Evolutionary conservation across 2,797 vertebrate species (phyloP).

Genomic region (Trachurus trachurus): DNA sequence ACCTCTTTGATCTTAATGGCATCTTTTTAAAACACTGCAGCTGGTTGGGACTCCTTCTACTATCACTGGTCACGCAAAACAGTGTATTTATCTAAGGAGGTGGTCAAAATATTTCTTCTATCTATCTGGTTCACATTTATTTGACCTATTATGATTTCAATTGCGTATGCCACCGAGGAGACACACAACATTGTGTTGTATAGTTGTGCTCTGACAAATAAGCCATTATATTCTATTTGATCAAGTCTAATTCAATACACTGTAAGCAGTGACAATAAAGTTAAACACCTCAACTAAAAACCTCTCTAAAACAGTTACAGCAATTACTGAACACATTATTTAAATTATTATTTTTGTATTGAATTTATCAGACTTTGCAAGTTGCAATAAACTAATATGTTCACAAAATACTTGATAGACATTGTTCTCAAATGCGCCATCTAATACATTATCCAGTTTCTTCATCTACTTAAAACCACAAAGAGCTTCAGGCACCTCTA

Average conservation of each 20-base stretch:
- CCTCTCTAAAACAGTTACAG: neutral
- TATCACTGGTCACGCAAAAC: too few relatives aligned
- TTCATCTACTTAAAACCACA: slow-evolving; percentile 38
- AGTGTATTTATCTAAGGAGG: too few relatives aligned
- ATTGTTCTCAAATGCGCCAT: neutral
- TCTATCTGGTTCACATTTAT: too few relatives aligned
- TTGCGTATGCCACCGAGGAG: too few relatives aligned
- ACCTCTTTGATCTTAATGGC: neutral
- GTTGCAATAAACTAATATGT: neutral
- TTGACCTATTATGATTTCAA: too few relatives aligned
- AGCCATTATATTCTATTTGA: too few relatives aligned
- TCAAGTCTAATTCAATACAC: neutral
- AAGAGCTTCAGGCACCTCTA: slow-evolving; percentile 28
- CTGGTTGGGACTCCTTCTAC: neutral
- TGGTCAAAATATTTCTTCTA: too few relatives aligned
- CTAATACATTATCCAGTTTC: slow-evolving; percentile 14
- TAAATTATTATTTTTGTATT: neutral
- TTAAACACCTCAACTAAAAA: neutral
- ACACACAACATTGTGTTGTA: too few relatives aligned
- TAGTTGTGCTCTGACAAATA: too few relatives aligned
- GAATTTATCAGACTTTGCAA: neutral
- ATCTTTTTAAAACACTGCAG: neutral
- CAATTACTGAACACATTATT: neutral
- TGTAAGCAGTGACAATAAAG: neutral
- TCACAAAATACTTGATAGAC: neutral